Evolutionary conservation across 2,797 vertebrate species (phyloP), one percentile per base, ranked within the genome.

Genomic region (Euthynnus affinis): DNA sequence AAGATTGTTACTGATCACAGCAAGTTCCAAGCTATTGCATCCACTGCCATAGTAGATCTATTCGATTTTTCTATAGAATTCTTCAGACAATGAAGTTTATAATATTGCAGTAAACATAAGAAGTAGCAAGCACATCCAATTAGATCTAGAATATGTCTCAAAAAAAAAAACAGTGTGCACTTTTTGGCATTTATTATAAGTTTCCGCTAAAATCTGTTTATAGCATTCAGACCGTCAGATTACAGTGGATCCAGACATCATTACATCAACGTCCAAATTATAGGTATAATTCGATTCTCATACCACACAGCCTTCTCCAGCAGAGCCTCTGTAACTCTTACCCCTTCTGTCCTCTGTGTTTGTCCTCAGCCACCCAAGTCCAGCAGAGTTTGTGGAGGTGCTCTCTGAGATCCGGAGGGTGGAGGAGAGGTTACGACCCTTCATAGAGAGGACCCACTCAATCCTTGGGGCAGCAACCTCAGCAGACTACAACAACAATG

Each of bases 401-500:
- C 93, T 97, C 15, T 95, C 95, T 44, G 96, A 96, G 79, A 93
- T 97, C 9, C 94, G 95, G 44, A 89, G 96, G 34, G 91, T 96
- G 71, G 96, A 97, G 86, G 94, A 94, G 74, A 90, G 95, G 59
- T 90, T 97, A 9, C 95, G 95, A 48, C 96, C 96, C 37, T 97
- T 96, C 87, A 89, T 97, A 73, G 96, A 96, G 83, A 95, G 96
- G 58, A 96, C 96, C 65, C 94, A 96, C 46, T 95, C 96, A 32
- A 96, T 97, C 74, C 89, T 97, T 23, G 95, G 95, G 1, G 89
- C 95, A 0, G 96, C 96, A 5, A 93, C 94, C 53, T 93, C 93
- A 0, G 94, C 95, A 0, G 95, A 96, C 88, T 97, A 97, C 93
- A 97, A 97, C 90, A 97, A 97, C 87, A 97, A 97, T 0, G 96